Base-by-base conservation (phyloP, 2,888 invertebrate genomes). In the Oligia latruncula region DNA sequence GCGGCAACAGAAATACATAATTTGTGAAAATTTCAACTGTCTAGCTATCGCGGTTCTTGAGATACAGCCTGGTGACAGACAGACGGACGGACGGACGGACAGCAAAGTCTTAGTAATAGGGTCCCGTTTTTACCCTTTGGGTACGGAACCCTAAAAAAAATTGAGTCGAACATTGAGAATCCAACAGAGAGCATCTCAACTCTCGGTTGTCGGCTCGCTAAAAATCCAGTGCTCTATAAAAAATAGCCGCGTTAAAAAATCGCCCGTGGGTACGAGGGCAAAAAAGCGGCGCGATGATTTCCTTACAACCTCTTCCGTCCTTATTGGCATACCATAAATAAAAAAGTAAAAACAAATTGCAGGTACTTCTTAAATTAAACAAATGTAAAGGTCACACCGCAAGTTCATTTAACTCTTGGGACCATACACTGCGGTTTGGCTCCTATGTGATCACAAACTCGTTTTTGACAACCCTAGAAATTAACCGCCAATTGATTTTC, bases 361-460 rank as follows among this genome's bases (percentile, higher is more conserved):
- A 52, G 52, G 15, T 78, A 82, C 82, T 84, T 74, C 70, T 78
- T 82, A 88, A 81, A 85, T 88, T 86, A 82, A 83, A 87, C 85
- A 86, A 89, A 89, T 88, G 79, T 83, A 94, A 94, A 94, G 95
- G 95, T 95, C 95, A 95, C 89, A 85, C 70, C 64, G 46, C 84
- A 92, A 93, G 95, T 93, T 95, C 95, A 87, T 93, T 95, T 95
- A 94, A 95, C 95, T 95, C 93, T 76, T 60, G 49, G 49, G 90
- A 90, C 90, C 90, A 83, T 81, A 84, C 81, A 77, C 78, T 85
- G 88, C 78, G 87, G 76, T 72, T 84, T 81, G 82, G 79, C 79
- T 81, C 78, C 62, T 82, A 81, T 75, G 75, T 74, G 70, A 68
- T 67, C 81, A 84, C 82, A 84, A 87, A 86, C 85, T 70, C 73